Base-by-base conservation (phyloP, 2,113 vertebrate species). In the Micronycteris hirsuta region DNA sequence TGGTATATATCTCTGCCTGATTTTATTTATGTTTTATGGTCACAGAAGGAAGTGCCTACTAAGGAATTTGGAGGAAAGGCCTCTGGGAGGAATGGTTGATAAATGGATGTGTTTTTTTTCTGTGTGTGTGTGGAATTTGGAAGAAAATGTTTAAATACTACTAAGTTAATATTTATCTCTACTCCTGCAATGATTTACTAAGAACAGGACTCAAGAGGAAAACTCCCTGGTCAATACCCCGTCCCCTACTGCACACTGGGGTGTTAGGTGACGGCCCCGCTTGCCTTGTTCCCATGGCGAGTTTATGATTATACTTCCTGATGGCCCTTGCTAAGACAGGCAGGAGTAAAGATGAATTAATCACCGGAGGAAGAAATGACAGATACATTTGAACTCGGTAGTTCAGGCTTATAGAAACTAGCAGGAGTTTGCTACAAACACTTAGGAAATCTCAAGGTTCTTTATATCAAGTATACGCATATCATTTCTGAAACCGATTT, bases 141-240 rank as follows among this genome's bases (percentile, higher is more conserved):
- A 63, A 95, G 84, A 63, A 86, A 78, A 95, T 49, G 88, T 70
- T 96, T 94, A 95, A 90, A 54, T 80, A 91, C n/a, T 83, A 86
- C 38, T 28, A 80, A 95, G 84, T 96, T 96, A 96, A 93, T 95
- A 68, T 86, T 96, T 96, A 76, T 76, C 88, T 92, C 77, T 80
- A 28, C 58, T 61, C 70, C 63, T 86, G n/a, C 45, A 96, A 97
- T 90, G 90, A 97, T 95, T 93, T 94, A 96, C 95, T 74, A 90
- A 54, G 26, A 52, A 56, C 19, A 38, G 71, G 52, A 49, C 31
- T 58, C 24, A 31, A 87, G 71, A 91, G 14, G 54, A 67, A 73
- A 87, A 83, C 20, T 54, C 19, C 10, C 17, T 0, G 47, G 73
- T 84, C 76, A 93, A 76, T 85, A 56, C 13, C 31, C 0, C 36